A percentile compares a stretch with the other conserved stretches of the same genome.
Conservation (phyloP, 2,888 invertebrate genomes). For the Podotricha telesiphe region DNA sequence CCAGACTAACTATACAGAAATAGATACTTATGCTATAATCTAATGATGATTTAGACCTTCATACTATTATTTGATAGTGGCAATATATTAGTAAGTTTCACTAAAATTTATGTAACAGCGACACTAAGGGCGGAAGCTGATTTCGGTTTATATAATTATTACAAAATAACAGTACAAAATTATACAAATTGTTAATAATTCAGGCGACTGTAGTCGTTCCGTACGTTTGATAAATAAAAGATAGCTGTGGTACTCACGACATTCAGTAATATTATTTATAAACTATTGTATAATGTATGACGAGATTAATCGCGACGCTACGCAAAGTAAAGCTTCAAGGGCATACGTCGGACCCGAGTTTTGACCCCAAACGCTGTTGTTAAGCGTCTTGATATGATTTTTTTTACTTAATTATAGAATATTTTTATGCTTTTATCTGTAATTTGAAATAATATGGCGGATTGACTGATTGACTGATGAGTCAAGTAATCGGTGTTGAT, state of each 20-base stretch:
- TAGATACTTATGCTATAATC: too few relatives aligned
- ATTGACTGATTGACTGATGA: neutral
- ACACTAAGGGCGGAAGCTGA: neutral
- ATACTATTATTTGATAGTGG: too few relatives aligned
- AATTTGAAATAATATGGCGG: neutral
- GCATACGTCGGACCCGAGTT: slow-evolving; percentile 73
- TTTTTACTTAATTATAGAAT: neutral
- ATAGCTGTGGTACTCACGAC: neutral
- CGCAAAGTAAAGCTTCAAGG: slow-evolving; percentile 72
- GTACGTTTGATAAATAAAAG: neutral
- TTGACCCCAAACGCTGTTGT: slow-evolving; percentile 65
- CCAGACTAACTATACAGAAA: too few relatives aligned
- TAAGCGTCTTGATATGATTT: slow-evolving; percentile 23
- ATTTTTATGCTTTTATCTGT: neutral
- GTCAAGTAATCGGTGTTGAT: neutral
- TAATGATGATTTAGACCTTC: too few relatives aligned
- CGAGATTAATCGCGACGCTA: slow-evolving; percentile 54
- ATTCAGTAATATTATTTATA: slow-evolving; percentile 28
- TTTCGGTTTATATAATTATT: neutral
- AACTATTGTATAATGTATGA: slow-evolving; percentile 36
- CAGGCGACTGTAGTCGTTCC: neutral
- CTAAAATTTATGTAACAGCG: neutral
- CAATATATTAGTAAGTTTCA: too few relatives aligned
- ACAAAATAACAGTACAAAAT: neutral
- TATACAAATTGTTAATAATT: neutral